Percentiles rank a stretch among this genome's conserved stretches.
Conservation (phyloP, 1,140 invertebrate genomes). For the Schlechtendalia chinensis region DNA sequence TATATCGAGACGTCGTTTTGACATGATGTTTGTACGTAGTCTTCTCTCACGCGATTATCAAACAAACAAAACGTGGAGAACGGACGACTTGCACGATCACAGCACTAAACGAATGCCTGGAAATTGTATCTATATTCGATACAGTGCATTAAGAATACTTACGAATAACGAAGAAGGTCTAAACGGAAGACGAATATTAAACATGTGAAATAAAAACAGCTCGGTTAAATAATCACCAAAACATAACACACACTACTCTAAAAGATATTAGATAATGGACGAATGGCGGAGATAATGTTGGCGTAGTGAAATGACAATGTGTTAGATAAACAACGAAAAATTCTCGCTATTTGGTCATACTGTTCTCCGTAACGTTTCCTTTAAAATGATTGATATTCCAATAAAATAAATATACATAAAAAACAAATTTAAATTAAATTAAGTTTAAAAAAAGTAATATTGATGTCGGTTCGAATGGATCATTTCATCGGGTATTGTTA, state of each 20-base stretch:
- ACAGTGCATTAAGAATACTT: background rate
- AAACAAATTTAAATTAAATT: no score
- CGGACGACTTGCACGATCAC: background rate
- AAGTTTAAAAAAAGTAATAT: no score
- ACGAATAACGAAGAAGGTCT: background rate
- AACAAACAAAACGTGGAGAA: background rate
- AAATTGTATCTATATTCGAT: background rate
- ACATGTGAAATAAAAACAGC: background rate
- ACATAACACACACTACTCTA: background rate
- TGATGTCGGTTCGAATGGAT: no score
- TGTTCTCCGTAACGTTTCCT: background rate
- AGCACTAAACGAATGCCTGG: background rate
- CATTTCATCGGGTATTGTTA: no score
- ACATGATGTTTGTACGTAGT: conserved; percentile 60
- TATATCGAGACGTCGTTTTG: conserved; percentile 79
- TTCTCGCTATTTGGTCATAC: background rate
- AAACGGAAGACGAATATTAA: background rate
- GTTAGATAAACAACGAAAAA: background rate
- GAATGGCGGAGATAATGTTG: no score
- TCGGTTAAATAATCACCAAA: background rate
- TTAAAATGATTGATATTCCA: no score
- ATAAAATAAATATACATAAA: no score
- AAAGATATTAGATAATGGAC: background rate
- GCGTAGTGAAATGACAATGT: conserved; percentile 1
- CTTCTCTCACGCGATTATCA: background rate